Percentiles rank a stretch among this genome's conserved stretches.
These are phyloP conservation scores for Junonia oenone DNA, from an alignment of 2,888 invertebrate genomes.

Conservation along the genomic window DNA sequence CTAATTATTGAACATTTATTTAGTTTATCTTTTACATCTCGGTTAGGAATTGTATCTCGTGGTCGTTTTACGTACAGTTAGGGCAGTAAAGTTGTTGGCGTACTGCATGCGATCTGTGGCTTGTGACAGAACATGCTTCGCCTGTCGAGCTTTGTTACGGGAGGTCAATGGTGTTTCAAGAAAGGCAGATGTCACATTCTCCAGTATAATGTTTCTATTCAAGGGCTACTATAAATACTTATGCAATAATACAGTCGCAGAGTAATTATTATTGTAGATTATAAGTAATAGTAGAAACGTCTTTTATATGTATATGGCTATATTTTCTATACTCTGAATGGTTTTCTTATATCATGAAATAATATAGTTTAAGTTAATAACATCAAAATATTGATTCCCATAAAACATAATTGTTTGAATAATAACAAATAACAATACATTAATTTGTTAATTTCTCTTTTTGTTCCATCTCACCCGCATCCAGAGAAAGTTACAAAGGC, in stretches of 20 bases:
- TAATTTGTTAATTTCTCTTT: conserved; percentile 11
- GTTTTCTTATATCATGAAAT: too few relatives aligned
- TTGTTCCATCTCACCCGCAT: conserved; percentile 16
- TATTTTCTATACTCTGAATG: too few relatives aligned
- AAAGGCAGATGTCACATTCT: conserved; percentile 21
- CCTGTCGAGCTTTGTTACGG: conserved; percentile 15
- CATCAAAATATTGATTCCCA: too few relatives aligned
- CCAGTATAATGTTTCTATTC: conserved; percentile 18
- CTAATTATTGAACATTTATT: conserved; percentile 21
- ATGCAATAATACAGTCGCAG: background rate
- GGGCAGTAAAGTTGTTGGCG: conserved; percentile 26
- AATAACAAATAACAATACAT: background rate
- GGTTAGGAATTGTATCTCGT: conserved; percentile 21
- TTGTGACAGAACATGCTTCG: conserved; percentile 22
- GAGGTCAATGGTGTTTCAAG: conserved; percentile 21
- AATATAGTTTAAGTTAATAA: too few relatives aligned
- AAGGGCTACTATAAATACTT: background rate
- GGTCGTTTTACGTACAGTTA: conserved; percentile 23
- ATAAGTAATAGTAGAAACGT: too few relatives aligned
- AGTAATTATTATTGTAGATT: too few relatives aligned
- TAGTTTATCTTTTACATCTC: conserved; percentile 18
- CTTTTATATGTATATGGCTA: too few relatives aligned
- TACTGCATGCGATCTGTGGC: conserved; percentile 15
- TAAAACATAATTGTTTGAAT: background rate
- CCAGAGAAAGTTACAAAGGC: conserved; percentile 17